Evolutionary conservation across 2,113 vertebrate genomes (phyloP), one percentile per base, ranked within the genome.

Genomic region (Ageneiosus marmoratus): DNA sequence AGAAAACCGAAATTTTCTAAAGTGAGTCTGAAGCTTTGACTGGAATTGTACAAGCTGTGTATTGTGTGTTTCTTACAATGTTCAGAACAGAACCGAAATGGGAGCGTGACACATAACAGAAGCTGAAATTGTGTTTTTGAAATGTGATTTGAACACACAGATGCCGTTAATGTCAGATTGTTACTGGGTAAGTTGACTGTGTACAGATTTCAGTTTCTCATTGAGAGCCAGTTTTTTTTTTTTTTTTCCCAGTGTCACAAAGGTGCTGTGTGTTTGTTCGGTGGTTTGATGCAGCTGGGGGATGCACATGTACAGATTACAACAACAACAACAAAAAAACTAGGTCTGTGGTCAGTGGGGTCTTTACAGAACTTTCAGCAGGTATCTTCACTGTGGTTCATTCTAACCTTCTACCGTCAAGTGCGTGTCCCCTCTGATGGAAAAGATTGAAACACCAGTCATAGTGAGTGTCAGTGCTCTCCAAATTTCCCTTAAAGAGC

Each of bases 401-500:
- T 2, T 37, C 9, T 56, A 6, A 70, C 22, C 65, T 56, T 46
- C 22, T 11, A 10, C 70, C 55, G n/a, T 56, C 24, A 48, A 1
- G 16, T 69, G 50, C 13, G 4, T 5, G n/a, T 41, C 67, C 51
- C 51, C 67, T 37, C 4, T 5, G 48, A 29, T 13, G 0, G 9
- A 44, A 1, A 24, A 24, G 4, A 41, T 12, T 0, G 41, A 63
- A 63, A 63, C 41, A 51, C 44, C 48, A 81, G 79, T 87, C 79
- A 87, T 87, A 87, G 27, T 29, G 32, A 50, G 62, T 2, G 51
- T 53, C 20, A 3, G 41, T 48, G 58, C 27, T 24, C 60, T 41
- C 46, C 79, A 60, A 34, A 63, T 73, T 77, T 84, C 82, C 46
- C 79, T 80, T 34, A 82, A 29, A 29, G 8, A 62, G 80, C 80